These are phyloP conservation scores for Ceyx melanurus DNA, from an alignment of 2,113 vertebrate genomes.

Conservation along the genomic window DNA sequence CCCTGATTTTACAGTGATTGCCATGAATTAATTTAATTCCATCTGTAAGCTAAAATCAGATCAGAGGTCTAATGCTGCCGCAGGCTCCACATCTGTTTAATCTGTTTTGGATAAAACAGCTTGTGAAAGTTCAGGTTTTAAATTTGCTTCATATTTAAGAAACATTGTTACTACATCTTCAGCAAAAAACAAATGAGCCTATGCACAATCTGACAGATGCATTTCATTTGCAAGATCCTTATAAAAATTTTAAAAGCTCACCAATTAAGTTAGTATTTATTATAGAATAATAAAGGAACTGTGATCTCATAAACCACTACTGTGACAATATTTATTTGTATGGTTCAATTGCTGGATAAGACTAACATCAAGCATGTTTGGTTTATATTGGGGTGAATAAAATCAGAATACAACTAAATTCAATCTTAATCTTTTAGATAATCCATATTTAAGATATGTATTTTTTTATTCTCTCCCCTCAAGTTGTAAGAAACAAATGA, in stretches of 20 bases:
- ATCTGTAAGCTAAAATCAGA: slow-evolving; percentile 77
- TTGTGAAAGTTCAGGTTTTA: slow-evolving; percentile 73
- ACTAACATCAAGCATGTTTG: background rate
- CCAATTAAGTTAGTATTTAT: background rate
- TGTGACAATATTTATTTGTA: background rate
- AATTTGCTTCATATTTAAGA: slow-evolving; percentile 70
- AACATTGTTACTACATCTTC: slow-evolving; percentile 29
- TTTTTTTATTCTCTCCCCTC: background rate
- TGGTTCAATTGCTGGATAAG: background rate
- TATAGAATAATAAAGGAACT: background rate
- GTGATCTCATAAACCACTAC: background rate
- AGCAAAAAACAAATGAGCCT: background rate
- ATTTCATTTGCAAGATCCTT: background rate
- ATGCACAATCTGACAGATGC: background rate
- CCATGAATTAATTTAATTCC: slow-evolving; percentile 74
- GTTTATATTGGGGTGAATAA: background rate
- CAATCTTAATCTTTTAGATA: background rate
- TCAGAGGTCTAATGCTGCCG: slow-evolving; percentile 76
- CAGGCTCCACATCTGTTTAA: slow-evolving; percentile 78
- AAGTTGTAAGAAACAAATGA: background rate
- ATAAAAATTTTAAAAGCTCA: background rate
- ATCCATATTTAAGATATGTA: background rate
- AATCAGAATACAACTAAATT: background rate
- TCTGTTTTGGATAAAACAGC: slow-evolving; percentile 71
- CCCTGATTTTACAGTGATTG: slow-evolving; percentile 71